Conservation (phyloP, 2,888 invertebrate genomes). For the Halictus quadricinctus region DNA sequence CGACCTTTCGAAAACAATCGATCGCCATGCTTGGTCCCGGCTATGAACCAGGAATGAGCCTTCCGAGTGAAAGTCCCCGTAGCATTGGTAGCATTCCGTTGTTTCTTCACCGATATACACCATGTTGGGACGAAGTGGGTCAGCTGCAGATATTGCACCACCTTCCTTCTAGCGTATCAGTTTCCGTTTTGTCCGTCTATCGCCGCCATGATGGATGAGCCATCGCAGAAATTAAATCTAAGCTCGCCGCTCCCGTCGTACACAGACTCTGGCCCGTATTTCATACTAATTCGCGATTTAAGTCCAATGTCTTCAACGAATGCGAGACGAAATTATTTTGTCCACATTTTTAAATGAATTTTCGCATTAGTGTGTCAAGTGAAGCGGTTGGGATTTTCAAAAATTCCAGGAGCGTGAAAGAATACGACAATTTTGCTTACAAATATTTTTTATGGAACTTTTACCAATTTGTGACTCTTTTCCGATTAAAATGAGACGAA, state of each 20-base stretch:
- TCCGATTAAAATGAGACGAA: not conserved
- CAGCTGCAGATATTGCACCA: constrained; percentile 76
- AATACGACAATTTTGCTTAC: no score
- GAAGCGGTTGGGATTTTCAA: not conserved
- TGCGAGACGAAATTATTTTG: not conserved
- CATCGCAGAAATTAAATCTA: not conserved
- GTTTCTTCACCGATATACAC: constrained; percentile 76
- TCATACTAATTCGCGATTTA: not conserved
- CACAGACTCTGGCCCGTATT: no score
- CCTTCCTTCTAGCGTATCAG: constrained; percentile 67
- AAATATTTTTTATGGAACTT: not conserved
- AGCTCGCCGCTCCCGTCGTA: not conserved
- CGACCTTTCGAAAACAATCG: constrained; percentile 79
- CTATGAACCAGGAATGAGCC: constrained; percentile 70
- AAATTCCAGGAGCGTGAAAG: not conserved
- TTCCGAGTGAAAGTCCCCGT: constrained; percentile 77
- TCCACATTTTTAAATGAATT: not conserved
- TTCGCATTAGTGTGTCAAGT: not conserved
- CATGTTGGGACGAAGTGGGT: constrained; percentile 71
- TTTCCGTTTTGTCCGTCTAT: constrained; percentile 54
- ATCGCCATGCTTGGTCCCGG: constrained; percentile 69
- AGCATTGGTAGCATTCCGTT: constrained; percentile 77
- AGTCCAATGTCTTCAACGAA: not conserved
- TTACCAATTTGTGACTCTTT: not conserved
- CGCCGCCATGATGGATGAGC: not conserved